These are phyloP conservation scores for Choristoneura rosaceana DNA, from an alignment of 2,888 invertebrate genomes.

Conservation along the genomic window DNA sequence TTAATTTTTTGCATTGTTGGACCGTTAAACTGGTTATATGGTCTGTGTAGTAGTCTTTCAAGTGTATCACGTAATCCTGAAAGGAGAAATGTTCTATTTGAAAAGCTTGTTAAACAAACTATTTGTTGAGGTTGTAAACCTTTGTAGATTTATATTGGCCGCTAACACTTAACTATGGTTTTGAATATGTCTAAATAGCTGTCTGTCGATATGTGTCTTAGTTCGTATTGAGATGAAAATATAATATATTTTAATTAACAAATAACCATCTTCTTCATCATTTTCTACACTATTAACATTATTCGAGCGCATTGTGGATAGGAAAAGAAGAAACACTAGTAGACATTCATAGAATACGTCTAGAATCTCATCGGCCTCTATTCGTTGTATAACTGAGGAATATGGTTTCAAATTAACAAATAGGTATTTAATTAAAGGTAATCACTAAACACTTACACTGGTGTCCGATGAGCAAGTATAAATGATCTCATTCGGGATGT, in stretches of 20 bases:
- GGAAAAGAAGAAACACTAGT: neutral
- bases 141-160: too few species aligned
- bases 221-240: too few species aligned
- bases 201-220: too few species aligned
- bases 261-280: too few species aligned
- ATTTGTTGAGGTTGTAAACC: too few species aligned
- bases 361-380: neutral
- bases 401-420: neutral
- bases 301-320: neutral
- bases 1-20: slow-evolving; percentile 78
- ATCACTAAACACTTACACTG: slow-evolving; percentile 64
- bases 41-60: slow-evolving; percentile 82
- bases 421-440: slow-evolving; percentile 8
- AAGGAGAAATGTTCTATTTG: slow-evolving; percentile 58
- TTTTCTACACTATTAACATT: too few species aligned
- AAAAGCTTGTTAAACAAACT: neutral
- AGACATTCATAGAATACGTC: neutral
- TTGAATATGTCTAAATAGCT: too few species aligned
- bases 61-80: slow-evolving; percentile 79
- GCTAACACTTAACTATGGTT: too few species aligned
- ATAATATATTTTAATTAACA: too few species aligned
- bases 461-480: slow-evolving; percentile 61
- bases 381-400: neutral
- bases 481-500: slow-evolving; percentile 65
- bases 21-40: slow-evolving; percentile 75